Evolutionary conservation across 2,113 vertebrate species (phyloP).

Genomic region (Hyperopisus bebe): DNA sequence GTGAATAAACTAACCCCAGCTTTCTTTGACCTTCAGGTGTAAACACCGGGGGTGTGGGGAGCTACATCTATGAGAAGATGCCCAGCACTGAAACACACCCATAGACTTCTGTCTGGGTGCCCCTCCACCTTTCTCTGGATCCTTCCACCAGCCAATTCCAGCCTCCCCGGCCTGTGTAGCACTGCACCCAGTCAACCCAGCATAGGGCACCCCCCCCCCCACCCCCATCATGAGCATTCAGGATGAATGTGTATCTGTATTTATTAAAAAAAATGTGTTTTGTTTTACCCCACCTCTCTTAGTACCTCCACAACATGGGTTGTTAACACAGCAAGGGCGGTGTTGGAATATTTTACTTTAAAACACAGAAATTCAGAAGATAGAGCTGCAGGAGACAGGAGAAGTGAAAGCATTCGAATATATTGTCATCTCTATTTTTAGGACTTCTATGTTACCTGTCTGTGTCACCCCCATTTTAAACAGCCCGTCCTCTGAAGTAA

Average conservation of each 20-base stretch:
- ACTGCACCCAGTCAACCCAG: neutral
- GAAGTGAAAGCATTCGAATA: neutral
- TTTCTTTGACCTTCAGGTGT: slow-evolving; percentile 65
- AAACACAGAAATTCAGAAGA: neutral
- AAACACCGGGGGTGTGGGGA: slow-evolving; percentile 92
- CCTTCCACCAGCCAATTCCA: neutral
- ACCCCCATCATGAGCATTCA: neutral
- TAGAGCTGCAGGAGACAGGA: neutral
- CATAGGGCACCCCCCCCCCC: neutral
- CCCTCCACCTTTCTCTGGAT: neutral
- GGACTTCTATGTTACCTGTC: neutral
- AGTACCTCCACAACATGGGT: neutral
- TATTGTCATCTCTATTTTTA: neutral
- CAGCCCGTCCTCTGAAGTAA: neutral
- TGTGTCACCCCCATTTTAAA: neutral
- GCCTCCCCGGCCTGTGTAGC: neutral
- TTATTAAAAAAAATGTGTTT: neutral
- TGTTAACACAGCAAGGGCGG: neutral
- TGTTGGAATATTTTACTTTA: neutral
- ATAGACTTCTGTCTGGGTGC: slow-evolving; percentile 45
- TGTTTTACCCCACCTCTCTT: neutral
- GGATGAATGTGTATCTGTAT: neutral
- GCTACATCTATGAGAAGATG: slow-evolving; percentile 94
- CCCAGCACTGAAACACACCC: slow-evolving; percentile 76
- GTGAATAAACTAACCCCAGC: neutral